Conservation (phyloP, 2,888 invertebrate genomes). For the Tetragnatha montana region DNA sequence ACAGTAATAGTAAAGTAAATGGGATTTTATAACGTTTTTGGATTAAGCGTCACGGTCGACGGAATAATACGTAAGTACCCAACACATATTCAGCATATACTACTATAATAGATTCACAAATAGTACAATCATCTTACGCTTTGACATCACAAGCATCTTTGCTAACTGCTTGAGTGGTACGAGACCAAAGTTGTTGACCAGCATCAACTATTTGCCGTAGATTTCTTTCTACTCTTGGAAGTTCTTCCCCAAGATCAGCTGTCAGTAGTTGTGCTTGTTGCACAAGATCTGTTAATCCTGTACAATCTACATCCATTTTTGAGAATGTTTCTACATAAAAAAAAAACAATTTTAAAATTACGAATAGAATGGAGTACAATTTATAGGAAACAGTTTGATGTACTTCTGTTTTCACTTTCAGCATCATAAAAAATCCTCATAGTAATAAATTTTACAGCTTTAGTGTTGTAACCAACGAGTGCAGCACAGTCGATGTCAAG, state of each 20-base stretch:
- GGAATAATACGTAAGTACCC: too few relatives aligned
- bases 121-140: constrained; percentile 90
- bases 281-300: constrained; percentile 83
- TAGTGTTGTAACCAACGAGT: too few relatives aligned
- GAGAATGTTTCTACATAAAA: not conserved
- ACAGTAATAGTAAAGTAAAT: too few relatives aligned
- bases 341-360: not conserved
- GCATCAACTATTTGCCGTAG: constrained; percentile 93
- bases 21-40: too few relatives aligned
- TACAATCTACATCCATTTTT: constrained; percentile 58
- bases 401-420: not conserved
- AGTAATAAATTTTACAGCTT: too few relatives aligned
- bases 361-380: not conserved
- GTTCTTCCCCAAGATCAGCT: constrained; percentile 86
- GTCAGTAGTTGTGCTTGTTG: constrained; percentile 94
- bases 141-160: constrained; percentile 87
- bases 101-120: too few relatives aligned
- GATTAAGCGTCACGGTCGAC: too few relatives aligned
- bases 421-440: too few relatives aligned
- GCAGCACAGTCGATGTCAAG: too few relatives aligned
- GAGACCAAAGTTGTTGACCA: constrained; percentile 89
- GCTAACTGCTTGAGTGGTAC: constrained; percentile 84
- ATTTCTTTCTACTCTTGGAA: constrained; percentile 87
- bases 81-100: too few relatives aligned
- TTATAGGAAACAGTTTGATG: not conserved